These are phyloP conservation scores for Epinephelus coioides DNA, from an alignment of 2,797 vertebrate species.

Conservation along the genomic window DNA sequence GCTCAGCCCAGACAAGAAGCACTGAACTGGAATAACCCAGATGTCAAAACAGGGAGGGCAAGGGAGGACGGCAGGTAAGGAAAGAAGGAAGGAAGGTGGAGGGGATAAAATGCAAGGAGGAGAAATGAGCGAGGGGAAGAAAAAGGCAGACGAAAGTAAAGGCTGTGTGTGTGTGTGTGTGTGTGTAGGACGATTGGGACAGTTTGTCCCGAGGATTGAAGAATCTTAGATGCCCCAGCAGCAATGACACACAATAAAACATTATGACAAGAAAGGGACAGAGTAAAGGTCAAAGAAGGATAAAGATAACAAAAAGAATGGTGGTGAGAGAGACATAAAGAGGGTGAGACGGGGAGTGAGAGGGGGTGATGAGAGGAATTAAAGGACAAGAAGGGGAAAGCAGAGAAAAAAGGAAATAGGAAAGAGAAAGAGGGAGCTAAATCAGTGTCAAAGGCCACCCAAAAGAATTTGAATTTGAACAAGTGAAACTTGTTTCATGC, in stretches of 20 bases:
- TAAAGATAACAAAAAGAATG: background rate
- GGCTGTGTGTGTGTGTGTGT: no score
- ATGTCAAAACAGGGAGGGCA: slow-evolving; percentile 24
- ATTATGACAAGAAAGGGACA: background rate
- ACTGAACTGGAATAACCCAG: slow-evolving; percentile 19
- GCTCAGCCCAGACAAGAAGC: background rate
- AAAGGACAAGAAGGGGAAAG: no score
- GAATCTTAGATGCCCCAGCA: background rate
- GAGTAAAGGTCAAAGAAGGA: slow-evolving; percentile 1
- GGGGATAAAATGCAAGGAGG: background rate
- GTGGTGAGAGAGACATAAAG: background rate
- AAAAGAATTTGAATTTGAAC: no score
- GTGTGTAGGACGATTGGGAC: background rate
- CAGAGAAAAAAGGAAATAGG: no score
- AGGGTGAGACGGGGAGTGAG: background rate
- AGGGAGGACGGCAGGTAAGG: background rate
- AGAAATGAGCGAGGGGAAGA: background rate
- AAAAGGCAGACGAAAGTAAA: background rate
- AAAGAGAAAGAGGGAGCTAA: no score
- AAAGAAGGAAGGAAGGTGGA: background rate
- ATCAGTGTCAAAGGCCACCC: no score
- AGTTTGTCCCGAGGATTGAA: background rate
- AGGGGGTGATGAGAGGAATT: no score
- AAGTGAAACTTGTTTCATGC: no score
- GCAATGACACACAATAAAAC: slow-evolving; percentile 15